Conservation (phyloP, 1,140 invertebrate species). For the Zelostemma sp. region DNA sequence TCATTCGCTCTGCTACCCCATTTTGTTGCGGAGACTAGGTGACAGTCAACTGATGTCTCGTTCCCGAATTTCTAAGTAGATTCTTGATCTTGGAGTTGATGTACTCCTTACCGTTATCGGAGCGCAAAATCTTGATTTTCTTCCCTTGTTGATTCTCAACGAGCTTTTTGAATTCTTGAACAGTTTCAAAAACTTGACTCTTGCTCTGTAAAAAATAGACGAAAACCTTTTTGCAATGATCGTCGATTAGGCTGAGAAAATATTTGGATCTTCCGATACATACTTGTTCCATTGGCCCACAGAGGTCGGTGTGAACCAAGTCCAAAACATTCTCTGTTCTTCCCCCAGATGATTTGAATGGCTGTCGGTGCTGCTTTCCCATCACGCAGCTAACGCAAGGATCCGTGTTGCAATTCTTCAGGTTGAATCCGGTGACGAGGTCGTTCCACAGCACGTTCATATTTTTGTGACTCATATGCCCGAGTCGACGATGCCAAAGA, state of each 20-base stretch:
- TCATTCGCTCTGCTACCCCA: conserved; percentile 8
- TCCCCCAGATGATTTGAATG: conserved; percentile 20
- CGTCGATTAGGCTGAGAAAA: conserved; percentile 54
- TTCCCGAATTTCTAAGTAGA: conserved; percentile 40
- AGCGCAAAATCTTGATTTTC: conserved; percentile 1
- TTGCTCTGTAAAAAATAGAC: neutral
- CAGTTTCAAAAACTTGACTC: conserved; percentile 49
- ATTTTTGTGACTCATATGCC: conserved; percentile 10
- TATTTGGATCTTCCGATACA: conserved; percentile 55
- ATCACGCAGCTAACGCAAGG: conserved; percentile 37
- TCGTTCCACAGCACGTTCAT: neutral
- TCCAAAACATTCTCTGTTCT: conserved; percentile 46
- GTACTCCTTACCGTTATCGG: conserved; percentile 59
- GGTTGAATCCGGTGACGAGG: neutral
- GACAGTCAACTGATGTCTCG: conserved; percentile 40
- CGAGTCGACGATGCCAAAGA: conserved; percentile 22
- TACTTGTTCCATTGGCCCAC: conserved; percentile 52
- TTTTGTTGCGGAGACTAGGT: conserved; percentile 56
- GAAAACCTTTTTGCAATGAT: conserved; percentile 51
- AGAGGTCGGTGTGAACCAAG: conserved; percentile 60
- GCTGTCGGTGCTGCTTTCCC: conserved; percentile 50
- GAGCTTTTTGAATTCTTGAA: conserved; percentile 14
- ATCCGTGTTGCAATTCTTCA: neutral
- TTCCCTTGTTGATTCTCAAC: neutral
- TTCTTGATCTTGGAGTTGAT: conserved; percentile 33